phyloP scores from a whole-genome alignment of 2,113 vertebrate genomes.

The Sylvietta virens region DNA sequence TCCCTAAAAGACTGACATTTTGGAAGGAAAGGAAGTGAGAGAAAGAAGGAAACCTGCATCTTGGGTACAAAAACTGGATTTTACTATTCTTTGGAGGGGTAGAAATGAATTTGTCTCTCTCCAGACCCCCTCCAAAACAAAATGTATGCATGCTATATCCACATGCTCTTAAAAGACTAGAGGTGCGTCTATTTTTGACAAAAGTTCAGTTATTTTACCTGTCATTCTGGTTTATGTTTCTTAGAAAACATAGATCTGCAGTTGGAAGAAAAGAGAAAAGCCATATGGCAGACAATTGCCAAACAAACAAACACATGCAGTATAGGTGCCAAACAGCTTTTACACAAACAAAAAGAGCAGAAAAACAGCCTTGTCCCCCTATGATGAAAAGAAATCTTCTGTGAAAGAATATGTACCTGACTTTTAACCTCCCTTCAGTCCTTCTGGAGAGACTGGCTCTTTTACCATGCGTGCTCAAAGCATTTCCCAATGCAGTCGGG shows the following conservation, averaged over 20 bases:
- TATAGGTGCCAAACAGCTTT: constrained; percentile 18
- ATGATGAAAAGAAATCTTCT: neutral
- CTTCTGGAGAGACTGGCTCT: neutral
- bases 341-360: neutral
- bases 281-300: constrained; percentile 16
- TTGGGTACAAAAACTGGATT: neutral
- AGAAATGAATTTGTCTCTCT: neutral
- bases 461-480: rapidly evolving
- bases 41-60: neutral
- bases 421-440: neutral
- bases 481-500: neutral
- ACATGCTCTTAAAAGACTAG: neutral
- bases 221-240: constrained; percentile 5
- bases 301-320: constrained; percentile 33
- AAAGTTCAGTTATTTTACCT: neutral
- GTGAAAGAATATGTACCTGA: neutral
- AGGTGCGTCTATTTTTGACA: neutral
- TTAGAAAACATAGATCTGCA: neutral
- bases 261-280: neutral
- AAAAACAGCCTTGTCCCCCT: neutral
- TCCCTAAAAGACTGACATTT: neutral
- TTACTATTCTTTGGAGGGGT: neutral
- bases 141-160: neutral
- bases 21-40: neutral
- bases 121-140: neutral